Base-by-base conservation (phyloP, 2,797 vertebrate species). In the Falco cherrug region DNA sequence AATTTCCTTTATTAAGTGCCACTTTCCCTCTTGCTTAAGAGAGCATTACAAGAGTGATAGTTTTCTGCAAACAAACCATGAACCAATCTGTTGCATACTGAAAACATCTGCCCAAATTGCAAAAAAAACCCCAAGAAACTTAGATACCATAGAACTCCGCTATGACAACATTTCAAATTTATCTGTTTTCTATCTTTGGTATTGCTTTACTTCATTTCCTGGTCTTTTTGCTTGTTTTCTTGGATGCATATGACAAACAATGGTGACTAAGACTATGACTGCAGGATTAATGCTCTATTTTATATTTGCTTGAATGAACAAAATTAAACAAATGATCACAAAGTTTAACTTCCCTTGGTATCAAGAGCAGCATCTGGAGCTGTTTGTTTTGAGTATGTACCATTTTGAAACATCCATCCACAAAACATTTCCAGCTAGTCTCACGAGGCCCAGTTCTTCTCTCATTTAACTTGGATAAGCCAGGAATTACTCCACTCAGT, bases 91-190 rank as follows among this genome's bases (percentile, higher is more conserved):
- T 75, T 88, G 50, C 24, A 25, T 84, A 81, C 82, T 73, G 56
- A 76, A 96, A 95, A 71, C 70, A 84, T 87, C 90, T 95, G 77
- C 33, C 26, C 50, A 79, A 90, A 90, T 79, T 39, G 59, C n/a
- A 57, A 69, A 83, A 79, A 74, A 29, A 57, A 1, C 22, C 37
- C 24, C 25, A 70, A 57, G 28, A 61, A 75, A 74, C 50, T 51
- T 80, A 86, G 48, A 65, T 76, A 63, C 35, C 20, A 24, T 31
- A 73, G 57, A 63, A 68, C 10, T 70, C 61, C 75, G 45, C 45
- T 73, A 67, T 39, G 63, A 56, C 31, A 29, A 51, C 37, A 67
- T 64, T 89, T 93, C 82, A 25, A 53, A 87, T 70, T 25, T 85
- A 45, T 71, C 54, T 90, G 26, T 54, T 84, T 68, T 91, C 43